Base-by-base conservation (phyloP, 2,888 invertebrate species). In the Ischnura elegans region DNA sequence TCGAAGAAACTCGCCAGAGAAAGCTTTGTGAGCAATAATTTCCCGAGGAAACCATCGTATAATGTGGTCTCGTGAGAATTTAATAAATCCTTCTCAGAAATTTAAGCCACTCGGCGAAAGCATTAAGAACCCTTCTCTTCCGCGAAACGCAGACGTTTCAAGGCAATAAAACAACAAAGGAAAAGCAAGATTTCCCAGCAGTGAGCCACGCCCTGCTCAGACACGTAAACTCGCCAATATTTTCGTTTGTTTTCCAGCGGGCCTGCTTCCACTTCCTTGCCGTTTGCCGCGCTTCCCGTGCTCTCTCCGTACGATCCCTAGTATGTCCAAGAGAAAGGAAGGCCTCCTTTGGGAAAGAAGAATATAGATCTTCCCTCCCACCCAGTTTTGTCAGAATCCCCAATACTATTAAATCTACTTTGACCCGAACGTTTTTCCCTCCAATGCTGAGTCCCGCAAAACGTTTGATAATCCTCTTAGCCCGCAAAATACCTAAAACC, bases 381-480 rank as follows among this genome's bases (percentile, higher is more conserved):
- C 66, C 43, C 61, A n/a, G n/a, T n/a, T 61, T 13, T 16, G n/a
- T 16, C 86, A 25, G 76, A 76, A 76, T 36, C 76, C 36, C 76
- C 29, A 76, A 76, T 13, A 36, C 29, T 76, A 76, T 36, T 25
- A 76, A 76, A 36, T 36, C 76, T 76, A 36, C 76, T 76, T 29
- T 76, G 13, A 8, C 29, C 76, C 29, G 36, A 61, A 90, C 61
- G 61, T 66, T 61, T 43, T 29, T 43, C 55, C 55, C 90, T 61
- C 61, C 51, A 4, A 21, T 10, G 87, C 19, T 51, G n/a, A 36
- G 25, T n/a, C 55, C 42, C 90, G 21, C 47, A 90, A 90, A 90
- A 42, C 90, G 61, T 61, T 90, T 90, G 76, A 90, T 90, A 90
- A 90, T 61, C 61, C 90, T 90, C 55, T 90, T 90, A 90, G 90